These are phyloP conservation scores for Drosophila repleta DNA, from an alignment of 1,140 invertebrate species.

Conservation along the genomic window DNA sequence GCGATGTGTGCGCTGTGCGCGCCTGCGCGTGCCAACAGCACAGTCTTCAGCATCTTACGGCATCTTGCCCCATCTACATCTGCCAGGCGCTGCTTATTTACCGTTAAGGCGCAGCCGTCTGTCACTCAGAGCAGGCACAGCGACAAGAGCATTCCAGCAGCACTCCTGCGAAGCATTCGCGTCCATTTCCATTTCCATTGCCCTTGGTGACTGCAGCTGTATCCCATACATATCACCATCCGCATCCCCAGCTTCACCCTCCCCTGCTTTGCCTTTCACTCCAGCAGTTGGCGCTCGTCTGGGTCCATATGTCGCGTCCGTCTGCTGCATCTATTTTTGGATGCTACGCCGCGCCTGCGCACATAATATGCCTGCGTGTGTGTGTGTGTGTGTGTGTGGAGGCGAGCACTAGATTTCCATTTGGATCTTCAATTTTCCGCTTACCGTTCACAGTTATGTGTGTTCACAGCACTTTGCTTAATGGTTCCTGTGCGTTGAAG, in stretches of 20 bases:
- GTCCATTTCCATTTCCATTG: slow-evolving; percentile 29
- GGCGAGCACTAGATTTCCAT: slow-evolving; percentile 17
- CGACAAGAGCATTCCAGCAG: slow-evolving; percentile 65
- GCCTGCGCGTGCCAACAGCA: slow-evolving; percentile 76
- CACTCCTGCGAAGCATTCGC: slow-evolving; percentile 71
- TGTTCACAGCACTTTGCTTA: slow-evolving; percentile 66
- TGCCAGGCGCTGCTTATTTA: slow-evolving; percentile 70
- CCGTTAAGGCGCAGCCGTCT: slow-evolving; percentile 76
- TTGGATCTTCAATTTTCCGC: slow-evolving; percentile 54
- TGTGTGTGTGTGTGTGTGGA: slow-evolving; percentile 1
- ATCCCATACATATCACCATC: not conserved
- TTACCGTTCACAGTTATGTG: slow-evolving; percentile 61
- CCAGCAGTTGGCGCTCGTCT: slow-evolving; percentile 50
- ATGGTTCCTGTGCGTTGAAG: slow-evolving; percentile 49
- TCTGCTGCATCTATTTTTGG: slow-evolving; percentile 38
- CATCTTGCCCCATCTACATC: slow-evolving; percentile 14
- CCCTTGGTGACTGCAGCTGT: slow-evolving; percentile 16
- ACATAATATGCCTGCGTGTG: slow-evolving; percentile 16
- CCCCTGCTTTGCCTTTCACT: not conserved
- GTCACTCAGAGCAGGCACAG: slow-evolving; percentile 48
- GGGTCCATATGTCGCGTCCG: slow-evolving; percentile 63
- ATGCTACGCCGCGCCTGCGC: slow-evolving; percentile 53
- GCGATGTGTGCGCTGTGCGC: slow-evolving; percentile 63
- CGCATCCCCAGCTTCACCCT: not conserved
- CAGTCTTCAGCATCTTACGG: slow-evolving; percentile 8